phyloP scores from a whole-genome alignment of 2,888 invertebrate species.

The Drosophila mayaguana region DNA sequence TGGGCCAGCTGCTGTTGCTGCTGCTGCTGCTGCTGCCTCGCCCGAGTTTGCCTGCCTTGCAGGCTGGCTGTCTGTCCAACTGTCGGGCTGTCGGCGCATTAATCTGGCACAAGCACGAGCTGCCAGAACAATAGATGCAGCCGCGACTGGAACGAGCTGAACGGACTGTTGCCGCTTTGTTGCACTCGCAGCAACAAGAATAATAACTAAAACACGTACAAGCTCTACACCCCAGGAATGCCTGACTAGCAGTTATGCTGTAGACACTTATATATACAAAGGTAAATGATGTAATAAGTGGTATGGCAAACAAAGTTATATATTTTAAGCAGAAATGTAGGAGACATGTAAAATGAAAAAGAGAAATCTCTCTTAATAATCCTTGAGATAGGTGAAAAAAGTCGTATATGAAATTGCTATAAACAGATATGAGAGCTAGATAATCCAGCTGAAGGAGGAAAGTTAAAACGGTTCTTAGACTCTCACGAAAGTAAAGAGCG shows the following conservation, averaged over 20 bases:
- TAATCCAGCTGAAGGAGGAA: not conserved
- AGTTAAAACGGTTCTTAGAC: not conserved
- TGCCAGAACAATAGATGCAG: slow-evolving; percentile 68
- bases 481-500: not conserved
- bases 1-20: slow-evolving; percentile 7
- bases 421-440: not conserved
- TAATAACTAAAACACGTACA: slow-evolving; percentile 18
- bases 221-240: not conserved
- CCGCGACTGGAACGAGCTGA: slow-evolving; percentile 25
- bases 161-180: slow-evolving; percentile 61
- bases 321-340: not conserved
- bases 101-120: slow-evolving; percentile 81
- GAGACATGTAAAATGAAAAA: not conserved
- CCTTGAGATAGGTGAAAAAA: not conserved
- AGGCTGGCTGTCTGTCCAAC: not conserved
- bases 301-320: not conserved
- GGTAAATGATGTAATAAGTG: not conserved
- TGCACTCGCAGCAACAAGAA: slow-evolving; percentile 61
- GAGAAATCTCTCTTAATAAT: not conserved
- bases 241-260: not conserved
- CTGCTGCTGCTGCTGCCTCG: slow-evolving; percentile 1
- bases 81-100: slow-evolving; percentile 48
- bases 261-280: not conserved
- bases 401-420: too few relatives aligned
- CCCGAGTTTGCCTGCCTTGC: slow-evolving; percentile 2